Evolutionary conservation across 1,140 invertebrate species (phyloP).

Genomic region (Asbolus verrucosus): DNA sequence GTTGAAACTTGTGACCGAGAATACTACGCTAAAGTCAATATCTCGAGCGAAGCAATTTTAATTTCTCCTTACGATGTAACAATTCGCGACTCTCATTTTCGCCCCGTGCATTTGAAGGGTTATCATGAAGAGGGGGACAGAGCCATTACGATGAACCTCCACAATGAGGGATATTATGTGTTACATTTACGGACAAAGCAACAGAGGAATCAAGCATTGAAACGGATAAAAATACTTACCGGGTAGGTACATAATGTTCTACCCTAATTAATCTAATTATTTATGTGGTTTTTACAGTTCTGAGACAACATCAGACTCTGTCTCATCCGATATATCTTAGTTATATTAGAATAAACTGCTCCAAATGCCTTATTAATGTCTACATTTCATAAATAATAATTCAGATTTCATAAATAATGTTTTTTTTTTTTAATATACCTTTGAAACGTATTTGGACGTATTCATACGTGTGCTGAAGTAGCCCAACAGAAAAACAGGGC

Average conservation of each 20-base stretch:
- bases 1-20: constrained; percentile 24
- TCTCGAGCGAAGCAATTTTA: constrained; percentile 14
- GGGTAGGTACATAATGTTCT: too few relatives aligned
- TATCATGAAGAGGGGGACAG: constrained; percentile 4
- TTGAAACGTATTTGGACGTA: too few relatives aligned
- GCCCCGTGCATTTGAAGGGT: constrained; percentile 2
- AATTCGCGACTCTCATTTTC: constrained; percentile 21
- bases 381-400: too few relatives aligned
- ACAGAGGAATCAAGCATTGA: neutral
- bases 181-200: constrained; percentile 4
- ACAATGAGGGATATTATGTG: constrained; percentile 3
- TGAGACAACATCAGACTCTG: neutral
- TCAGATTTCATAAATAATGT: too few relatives aligned
- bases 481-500: too few relatives aligned
- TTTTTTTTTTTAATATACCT: too few relatives aligned
- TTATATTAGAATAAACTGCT: neutral
- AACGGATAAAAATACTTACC: constrained; percentile 7
- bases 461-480: too few relatives aligned
- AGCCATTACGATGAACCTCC: constrained; percentile 2
- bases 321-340: neutral
- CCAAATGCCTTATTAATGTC: neutral
- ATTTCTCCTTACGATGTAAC: constrained; percentile 31
- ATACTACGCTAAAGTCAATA: constrained; percentile 23
- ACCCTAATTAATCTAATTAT: too few relatives aligned
- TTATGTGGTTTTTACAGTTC: neutral